Base-by-base conservation (phyloP, 1,140 invertebrate genomes). In the Bursaphelenchus mucronatus region DNA sequence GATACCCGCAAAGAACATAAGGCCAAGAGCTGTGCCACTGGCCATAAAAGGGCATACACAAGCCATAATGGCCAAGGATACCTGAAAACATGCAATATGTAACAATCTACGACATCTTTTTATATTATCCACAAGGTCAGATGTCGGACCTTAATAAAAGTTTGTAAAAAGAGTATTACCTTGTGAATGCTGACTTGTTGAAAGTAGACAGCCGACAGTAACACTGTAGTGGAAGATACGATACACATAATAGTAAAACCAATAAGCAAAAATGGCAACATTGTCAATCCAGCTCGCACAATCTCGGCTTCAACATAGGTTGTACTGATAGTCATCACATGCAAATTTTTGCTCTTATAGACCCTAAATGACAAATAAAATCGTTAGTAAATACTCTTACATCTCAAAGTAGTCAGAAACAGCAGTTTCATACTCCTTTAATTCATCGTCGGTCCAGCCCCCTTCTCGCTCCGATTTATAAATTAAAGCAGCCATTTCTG, bases 11-110 rank as follows among this genome's bases (percentile, higher is more conserved):
- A 73, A 76, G 54, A 79, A 78, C 11, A 76, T 52, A 30, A 68
- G 43, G 43, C 76, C 75, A 41, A 76, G 56, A 44, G 75, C 75
- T 10, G 75, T 75, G 41, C 71, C 69, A 62, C 73, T 70, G 5
- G 76, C 73, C 76, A 76, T 72, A 19, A 76, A 78, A 15, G 75
- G 75, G 21, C 63, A 70, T 8, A 78, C 19, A 59, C 72, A 75
- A 13, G 72, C 70, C 13, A 74, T 57, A 7, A 73, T 19, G 0
- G 75, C 69, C 8, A 76, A 44, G 5, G 69, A 67, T 39, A 71
- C 8, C 64, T 70, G 8, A 40, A 75, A 41, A 15, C 39, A 45
- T 21, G 39, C 7, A 11, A 50, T 8, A 41, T 44, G 46, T 43
- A 19, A 64, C 45, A 64, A 30, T 30, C 5, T 30, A 30, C 5